A percentile compares a stretch with the other conserved stretches of the same genome.
Conservation (phyloP, 2,888 invertebrate species). For the Chromoteleia sp. region DNA sequence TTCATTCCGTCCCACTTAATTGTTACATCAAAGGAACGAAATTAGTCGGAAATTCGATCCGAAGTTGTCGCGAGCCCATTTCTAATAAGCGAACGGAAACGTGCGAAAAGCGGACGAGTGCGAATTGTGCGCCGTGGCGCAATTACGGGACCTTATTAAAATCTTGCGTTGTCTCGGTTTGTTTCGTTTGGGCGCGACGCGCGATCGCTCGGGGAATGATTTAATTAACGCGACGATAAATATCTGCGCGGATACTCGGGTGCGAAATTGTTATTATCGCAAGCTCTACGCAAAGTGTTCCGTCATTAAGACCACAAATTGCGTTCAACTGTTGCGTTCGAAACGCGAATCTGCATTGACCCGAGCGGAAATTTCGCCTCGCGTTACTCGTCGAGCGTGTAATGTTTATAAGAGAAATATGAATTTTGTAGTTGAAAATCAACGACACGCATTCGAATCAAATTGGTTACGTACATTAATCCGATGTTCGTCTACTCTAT, state of each 20-base stretch:
- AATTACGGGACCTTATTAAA: slow-evolving; percentile 39
- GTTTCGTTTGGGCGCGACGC: slow-evolving; percentile 16
- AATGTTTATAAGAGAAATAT: slow-evolving; percentile 1
- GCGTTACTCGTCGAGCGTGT: slow-evolving; percentile 9
- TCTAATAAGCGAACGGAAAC: not conserved
- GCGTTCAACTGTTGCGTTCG: slow-evolving; percentile 59
- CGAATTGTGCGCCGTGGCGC: slow-evolving; percentile 4
- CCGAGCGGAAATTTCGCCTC: slow-evolving; percentile 14
- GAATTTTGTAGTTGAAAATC: not conserved
- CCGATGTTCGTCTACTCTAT: too few species aligned
- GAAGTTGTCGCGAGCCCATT: too few species aligned
- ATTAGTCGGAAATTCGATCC: too few species aligned
- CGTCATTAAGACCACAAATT: slow-evolving; percentile 54
- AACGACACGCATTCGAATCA: too few species aligned
- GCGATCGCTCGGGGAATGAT: slow-evolving; percentile 31
- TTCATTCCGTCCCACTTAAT: too few species aligned
- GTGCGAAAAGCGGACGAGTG: slow-evolving; percentile 5
- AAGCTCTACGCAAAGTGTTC: slow-evolving; percentile 42
- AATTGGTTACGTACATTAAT: too few species aligned
- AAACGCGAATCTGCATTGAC: slow-evolving; percentile 15
- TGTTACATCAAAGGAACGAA: too few species aligned
- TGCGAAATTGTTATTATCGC: slow-evolving; percentile 46
- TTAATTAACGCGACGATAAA: slow-evolving; percentile 47
- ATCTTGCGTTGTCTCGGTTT: slow-evolving; percentile 23
- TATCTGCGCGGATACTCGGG: slow-evolving; percentile 18